Base-by-base conservation (phyloP, 2,797 vertebrate genomes). In the Amphiprion clarkii region DNA sequence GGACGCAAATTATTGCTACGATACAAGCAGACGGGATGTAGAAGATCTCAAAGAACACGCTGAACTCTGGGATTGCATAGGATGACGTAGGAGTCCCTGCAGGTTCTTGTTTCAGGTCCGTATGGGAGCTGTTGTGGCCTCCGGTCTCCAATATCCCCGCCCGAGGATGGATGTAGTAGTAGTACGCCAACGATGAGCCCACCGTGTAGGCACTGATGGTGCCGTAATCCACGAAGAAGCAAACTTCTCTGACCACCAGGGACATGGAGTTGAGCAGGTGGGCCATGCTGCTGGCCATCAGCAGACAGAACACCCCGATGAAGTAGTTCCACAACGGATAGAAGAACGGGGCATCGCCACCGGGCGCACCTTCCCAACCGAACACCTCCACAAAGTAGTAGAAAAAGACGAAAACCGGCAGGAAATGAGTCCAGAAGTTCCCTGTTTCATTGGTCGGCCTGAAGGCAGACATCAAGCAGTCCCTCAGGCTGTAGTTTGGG, bases 371-470 rank as follows among this genome's bases (percentile, higher is more conserved):
- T 17, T 95, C 92, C 92, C 93, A 93, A 0, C 89, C 68, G 5
- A 95, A 95, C 46, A 93, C 94, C 83, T 95, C 93, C 51, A 90
- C 77, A 7, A 95, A 95, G 29, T 94, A 87, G 80, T 94, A 96
- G 0, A 81, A 76, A 36, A 96, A 96, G 27, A 96, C 36, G 27
- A 96, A 96, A 14, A 96, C 85, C 0, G 95, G 95, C 2, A 95
- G 93, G 86, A 96, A 96, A 83, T 96, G 96, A 0, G 95, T 96
- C 96, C 96, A 96, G 90, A 96, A 96, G 89, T 96, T 96, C 27
- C 95, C 95, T 0, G 96, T 96, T 73, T 96, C 96, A 3, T 96
- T 96, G 65, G 96, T 96, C n/a, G 95, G 94, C 40, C 92, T 91
- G 91, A 96, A 95, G 0, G 96, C 96, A 0, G 96, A 96, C 9